Evolutionary conservation across 1,140 invertebrate genomes (phyloP), one percentile per base, ranked within the genome.

Genomic region (Leptopilina clavipes): DNA sequence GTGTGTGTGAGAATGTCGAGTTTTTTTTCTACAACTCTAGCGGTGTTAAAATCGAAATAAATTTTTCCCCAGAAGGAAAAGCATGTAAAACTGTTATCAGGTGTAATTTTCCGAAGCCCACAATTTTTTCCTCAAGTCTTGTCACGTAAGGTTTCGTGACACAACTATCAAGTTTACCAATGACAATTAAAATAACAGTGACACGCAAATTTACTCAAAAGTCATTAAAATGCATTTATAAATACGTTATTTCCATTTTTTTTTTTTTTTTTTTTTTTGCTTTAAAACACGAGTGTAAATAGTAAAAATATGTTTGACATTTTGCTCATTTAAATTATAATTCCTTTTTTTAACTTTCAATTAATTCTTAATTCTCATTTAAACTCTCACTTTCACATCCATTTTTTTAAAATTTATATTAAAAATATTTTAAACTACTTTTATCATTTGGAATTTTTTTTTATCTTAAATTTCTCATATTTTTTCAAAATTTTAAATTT

Each of bases 111-210:
- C 56, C 56, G 12, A 14, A 31, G 19, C 22, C 22, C 19, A 65
- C 22, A 25, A 65, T 65, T 65, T 65, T 65, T 65, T 25, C 56
- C 22, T 65, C 11, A 65, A 25, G 56, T 7, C 54, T 59, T 12
- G 56, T 31, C 56, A 65, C 56, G 56, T 65, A 31, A 65, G 19
- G 56, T 65, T 65, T 65, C 56, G 56, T 31, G 56, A 19, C 11
- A 31, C 56, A 65, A 52, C 14, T 52, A 65, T 65, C 22, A 65
- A 65, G 56, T 65, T 22, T 22, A 31, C 56, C 12, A 31, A 25
- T 65, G 56, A 65, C 56, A 65, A 65, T 65, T 25, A 65, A 65
- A 65, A 14, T 65, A 65, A 65, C 56, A 65, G 19, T 65, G 22
- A 31, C 22, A n/a, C 22, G 56, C 19, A 14, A 65, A 14, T 65